phyloP scores from a whole-genome alignment of 2,797 vertebrate species.

The Morus bassanus region DNA sequence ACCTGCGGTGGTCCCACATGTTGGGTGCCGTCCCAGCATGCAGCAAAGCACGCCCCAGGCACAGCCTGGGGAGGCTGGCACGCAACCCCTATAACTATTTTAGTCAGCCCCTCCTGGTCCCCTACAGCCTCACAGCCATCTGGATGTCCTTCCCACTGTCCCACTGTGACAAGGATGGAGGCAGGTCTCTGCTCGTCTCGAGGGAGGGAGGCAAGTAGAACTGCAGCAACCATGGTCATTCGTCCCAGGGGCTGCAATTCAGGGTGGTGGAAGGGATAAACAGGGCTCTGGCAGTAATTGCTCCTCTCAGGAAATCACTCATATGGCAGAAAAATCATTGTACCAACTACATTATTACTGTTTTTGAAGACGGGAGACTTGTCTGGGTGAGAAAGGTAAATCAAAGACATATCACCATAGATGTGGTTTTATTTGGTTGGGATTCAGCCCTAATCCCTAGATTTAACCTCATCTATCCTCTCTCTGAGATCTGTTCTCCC shows the following conservation, averaged over 20 bases:
- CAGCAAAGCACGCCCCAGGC: background rate
- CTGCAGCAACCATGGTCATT: background rate
- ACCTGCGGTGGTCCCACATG: background rate
- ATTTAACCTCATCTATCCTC: background rate
- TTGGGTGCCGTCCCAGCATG: background rate
- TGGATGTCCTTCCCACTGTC: background rate
- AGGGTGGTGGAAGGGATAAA: background rate
- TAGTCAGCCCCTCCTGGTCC: background rate
- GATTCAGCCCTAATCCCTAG: background rate
- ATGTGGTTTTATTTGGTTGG: background rate
- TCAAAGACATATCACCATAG: background rate
- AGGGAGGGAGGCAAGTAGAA: background rate
- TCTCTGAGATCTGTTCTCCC: background rate
- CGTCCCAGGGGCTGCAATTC: rapidly evolving
- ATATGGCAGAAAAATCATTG: background rate
- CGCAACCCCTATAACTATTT: background rate
- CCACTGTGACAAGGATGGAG: background rate
- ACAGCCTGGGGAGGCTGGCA: background rate
- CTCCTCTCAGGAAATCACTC: background rate
- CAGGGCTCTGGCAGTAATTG: background rate
- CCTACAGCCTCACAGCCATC: background rate
- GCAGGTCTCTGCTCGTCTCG: background rate
- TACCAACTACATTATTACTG: background rate
- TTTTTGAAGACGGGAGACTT: background rate
- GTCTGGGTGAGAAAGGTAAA: background rate